Evolutionary conservation across 2,113 vertebrate species (phyloP).

Genomic region (Saccopteryx bilineata): DNA sequence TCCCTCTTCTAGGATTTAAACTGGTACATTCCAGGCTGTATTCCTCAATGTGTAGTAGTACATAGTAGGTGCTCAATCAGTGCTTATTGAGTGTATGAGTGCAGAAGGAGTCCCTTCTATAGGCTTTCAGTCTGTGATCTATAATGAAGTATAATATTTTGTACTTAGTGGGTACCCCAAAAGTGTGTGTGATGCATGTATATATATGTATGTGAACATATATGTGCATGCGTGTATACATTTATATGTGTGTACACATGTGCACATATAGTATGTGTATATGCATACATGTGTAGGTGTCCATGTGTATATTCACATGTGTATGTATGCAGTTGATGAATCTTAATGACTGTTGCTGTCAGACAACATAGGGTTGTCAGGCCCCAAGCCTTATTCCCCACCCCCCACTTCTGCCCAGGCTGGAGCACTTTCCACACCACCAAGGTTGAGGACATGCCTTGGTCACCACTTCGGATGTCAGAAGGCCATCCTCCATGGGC

Average conservation of each 20-base stretch:
- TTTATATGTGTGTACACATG: neutral
- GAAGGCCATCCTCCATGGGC: conserved; percentile 82
- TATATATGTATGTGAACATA: neutral
- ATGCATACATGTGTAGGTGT: neutral
- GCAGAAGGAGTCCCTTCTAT: neutral
- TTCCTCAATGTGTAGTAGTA: neutral
- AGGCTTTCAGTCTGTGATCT: neutral
- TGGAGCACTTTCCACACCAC: neutral
- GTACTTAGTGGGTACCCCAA: neutral
- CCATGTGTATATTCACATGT: neutral
- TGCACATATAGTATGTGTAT: neutral
- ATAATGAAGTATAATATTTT: neutral
- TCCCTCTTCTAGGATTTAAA: neutral
- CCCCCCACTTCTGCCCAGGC: neutral
- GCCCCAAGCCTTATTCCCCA: neutral
- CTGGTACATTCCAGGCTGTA: neutral
- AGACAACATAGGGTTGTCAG: neutral
- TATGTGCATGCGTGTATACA: neutral
- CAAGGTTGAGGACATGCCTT: conserved; percentile 87
- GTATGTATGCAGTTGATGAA: neutral
- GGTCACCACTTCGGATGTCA: conserved; percentile 93
- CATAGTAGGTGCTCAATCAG: neutral
- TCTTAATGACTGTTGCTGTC: neutral
- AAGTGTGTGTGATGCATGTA: neutral
- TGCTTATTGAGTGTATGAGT: neutral